phyloP scores from a whole-genome alignment of 2,113 vertebrate species.

The Sterrhoptilus dennistouni region DNA sequence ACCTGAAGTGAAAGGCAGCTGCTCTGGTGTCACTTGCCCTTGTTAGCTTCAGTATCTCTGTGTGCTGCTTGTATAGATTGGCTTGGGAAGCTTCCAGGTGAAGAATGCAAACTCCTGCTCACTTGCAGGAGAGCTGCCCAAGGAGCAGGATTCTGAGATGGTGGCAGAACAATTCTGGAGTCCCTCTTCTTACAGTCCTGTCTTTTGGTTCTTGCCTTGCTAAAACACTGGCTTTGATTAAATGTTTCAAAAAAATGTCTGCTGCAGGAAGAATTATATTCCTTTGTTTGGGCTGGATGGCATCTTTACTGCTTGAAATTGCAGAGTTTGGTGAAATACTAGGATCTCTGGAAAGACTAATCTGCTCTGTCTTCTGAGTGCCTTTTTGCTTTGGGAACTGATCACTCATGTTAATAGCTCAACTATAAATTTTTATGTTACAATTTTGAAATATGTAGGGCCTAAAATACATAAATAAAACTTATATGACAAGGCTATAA shows the following conservation, averaged over 20 bases:
- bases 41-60: not conserved
- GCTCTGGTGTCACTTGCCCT: slow-evolving; percentile 8
- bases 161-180: not conserved
- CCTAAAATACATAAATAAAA: not conserved
- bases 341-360: not conserved
- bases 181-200: not conserved
- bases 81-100: not conserved
- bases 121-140: not conserved
- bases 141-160: not conserved
- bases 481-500: not conserved
- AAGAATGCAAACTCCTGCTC: not conserved
- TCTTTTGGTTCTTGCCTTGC: not conserved
- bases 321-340: not conserved
- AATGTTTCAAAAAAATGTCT: not conserved
- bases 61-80: not conserved
- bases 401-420: not conserved
- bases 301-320: not conserved
- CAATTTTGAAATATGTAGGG: not conserved
- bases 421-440: not conserved
- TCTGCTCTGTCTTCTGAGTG: not conserved
- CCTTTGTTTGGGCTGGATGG: not conserved
- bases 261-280: not conserved
- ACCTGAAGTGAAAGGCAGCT: slow-evolving; percentile 41
- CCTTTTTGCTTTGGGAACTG: not conserved
- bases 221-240: not conserved